Evolutionary conservation across 2,113 vertebrate species (phyloP).

Genomic region (Pogonocichla stellata): DNA sequence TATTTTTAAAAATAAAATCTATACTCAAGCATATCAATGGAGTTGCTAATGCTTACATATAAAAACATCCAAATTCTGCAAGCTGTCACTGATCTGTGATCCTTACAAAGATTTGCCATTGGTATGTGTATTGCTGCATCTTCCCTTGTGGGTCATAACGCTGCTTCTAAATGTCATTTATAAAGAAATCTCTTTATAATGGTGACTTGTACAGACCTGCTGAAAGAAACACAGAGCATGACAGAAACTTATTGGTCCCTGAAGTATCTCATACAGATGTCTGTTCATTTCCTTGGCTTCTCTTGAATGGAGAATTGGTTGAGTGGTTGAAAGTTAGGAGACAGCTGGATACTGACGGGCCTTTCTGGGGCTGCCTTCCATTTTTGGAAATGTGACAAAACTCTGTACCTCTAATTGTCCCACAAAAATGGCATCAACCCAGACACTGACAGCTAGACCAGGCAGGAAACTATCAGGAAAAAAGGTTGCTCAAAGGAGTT

Average conservation of each 20-base stretch:
- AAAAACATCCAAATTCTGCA: neutral
- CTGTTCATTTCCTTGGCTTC: neutral
- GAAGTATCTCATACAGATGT: neutral
- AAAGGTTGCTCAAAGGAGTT: neutral
- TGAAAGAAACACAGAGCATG: neutral
- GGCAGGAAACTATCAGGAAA: neutral
- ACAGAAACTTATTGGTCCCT: neutral
- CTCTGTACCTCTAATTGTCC: neutral
- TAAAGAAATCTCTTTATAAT: neutral
- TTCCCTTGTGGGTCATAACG: rapidly evolving
- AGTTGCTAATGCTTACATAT: neutral
- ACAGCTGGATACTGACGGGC: neutral
- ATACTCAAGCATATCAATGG: neutral
- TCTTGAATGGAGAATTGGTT: neutral
- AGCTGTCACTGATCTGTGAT: neutral
- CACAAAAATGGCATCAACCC: neutral
- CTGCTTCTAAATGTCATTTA: neutral
- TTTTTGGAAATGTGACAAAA: neutral
- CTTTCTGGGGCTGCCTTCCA: neutral
- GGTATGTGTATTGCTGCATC: neutral
- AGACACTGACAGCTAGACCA: neutral
- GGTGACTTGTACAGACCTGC: neutral
- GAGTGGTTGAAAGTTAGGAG: neutral
- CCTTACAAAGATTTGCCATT: neutral
- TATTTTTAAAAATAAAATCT: neutral